These are phyloP conservation scores for Sepioteuthis lessoniana DNA, from an alignment of 2,888 invertebrate genomes.

Conservation along the genomic window DNA sequence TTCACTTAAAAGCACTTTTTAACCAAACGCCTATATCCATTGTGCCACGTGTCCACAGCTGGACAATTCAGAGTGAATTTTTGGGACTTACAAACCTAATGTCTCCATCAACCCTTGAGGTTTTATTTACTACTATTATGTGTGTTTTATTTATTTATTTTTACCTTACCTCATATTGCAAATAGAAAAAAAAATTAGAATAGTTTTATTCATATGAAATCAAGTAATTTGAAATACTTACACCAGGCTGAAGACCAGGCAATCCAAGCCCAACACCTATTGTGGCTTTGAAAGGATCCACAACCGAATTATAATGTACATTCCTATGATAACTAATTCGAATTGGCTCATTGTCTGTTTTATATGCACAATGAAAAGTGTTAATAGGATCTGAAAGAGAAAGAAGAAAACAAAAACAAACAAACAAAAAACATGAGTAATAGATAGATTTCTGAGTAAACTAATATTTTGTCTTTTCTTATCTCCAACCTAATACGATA, in stretches of 20 bases:
- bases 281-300: constrained; percentile 85
- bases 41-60: too few relatives aligned
- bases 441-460: too few relatives aligned
- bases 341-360: constrained; percentile 82
- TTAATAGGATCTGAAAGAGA: constrained; percentile 85
- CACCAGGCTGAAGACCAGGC: constrained; percentile 85
- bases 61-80: too few relatives aligned
- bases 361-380: constrained; percentile 86
- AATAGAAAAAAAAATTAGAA: background rate
- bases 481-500: too few relatives aligned
- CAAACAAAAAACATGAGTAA: too few relatives aligned
- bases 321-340: constrained; percentile 89
- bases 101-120: background rate
- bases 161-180: too few relatives aligned
- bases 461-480: too few relatives aligned
- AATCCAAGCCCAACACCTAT: constrained; percentile 89
- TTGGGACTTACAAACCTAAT: too few relatives aligned
- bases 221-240: constrained; percentile 56
- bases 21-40: too few relatives aligned
- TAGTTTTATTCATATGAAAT: background rate
- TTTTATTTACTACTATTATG: background rate
- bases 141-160: too few relatives aligned
- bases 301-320: constrained; percentile 90
- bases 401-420: too few relatives aligned
- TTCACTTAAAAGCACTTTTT: too few relatives aligned